Evolutionary conservation across 2,888 invertebrate genomes (phyloP).

Genomic region (Rhagonycha lutea): DNA sequence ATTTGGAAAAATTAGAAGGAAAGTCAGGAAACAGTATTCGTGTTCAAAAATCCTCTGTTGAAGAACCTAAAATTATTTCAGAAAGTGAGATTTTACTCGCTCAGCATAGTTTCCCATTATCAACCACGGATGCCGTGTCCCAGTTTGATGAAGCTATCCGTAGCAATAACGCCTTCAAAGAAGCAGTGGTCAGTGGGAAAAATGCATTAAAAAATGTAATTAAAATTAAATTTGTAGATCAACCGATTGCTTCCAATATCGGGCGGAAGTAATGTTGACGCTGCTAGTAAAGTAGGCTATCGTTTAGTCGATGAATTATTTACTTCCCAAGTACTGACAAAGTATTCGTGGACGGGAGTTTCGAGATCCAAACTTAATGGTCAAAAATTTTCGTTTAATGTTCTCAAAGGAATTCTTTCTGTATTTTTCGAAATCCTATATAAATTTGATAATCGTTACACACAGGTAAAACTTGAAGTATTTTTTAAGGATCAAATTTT

Average conservation of each 20-base stretch:
- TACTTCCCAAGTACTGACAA: constrained; percentile 20
- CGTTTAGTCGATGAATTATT: constrained; percentile 32
- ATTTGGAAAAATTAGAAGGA: neutral
- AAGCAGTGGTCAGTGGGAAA: neutral
- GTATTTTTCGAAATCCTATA: constrained; percentile 33
- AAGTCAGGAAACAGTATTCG: neutral
- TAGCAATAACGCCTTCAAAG: neutral
- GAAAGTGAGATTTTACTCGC: neutral
- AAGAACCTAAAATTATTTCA: neutral
- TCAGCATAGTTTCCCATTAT: neutral
- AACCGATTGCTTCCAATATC: neutral
- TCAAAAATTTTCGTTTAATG: constrained; percentile 18
- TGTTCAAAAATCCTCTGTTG: neutral
- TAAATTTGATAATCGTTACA: constrained; percentile 32
- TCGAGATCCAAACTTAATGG: constrained; percentile 13
- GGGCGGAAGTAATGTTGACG: constrained; percentile 16
- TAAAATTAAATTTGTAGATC: neutral
- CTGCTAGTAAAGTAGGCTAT: constrained; percentile 32
- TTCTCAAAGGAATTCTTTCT: constrained; percentile 29
- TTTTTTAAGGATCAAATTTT: constrained; percentile 31
- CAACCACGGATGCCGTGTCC: neutral
- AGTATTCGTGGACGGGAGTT: constrained; percentile 36
- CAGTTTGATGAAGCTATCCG: neutral
- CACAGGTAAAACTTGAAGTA: constrained; percentile 28
- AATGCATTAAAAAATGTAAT: neutral